Percentiles rank a stretch among this genome's conserved stretches.
Conservation (phyloP, 2,113 vertebrate genomes). For the Ovis canadensis region DNA sequence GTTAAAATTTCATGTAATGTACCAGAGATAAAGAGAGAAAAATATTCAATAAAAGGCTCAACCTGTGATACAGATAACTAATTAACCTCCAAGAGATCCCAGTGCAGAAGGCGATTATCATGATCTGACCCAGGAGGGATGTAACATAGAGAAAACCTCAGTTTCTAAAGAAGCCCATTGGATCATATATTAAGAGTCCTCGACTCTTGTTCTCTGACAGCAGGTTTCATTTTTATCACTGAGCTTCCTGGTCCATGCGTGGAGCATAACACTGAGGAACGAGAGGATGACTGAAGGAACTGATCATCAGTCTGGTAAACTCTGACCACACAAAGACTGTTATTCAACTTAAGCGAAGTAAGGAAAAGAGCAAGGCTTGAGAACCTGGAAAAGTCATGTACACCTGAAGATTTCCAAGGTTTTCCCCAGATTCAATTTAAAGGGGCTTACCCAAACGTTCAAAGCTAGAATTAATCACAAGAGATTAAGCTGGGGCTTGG, state of each 20-base stretch:
- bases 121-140: neutral
- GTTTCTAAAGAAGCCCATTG: neutral
- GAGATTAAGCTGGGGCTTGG: neutral
- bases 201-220: neutral
- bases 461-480: neutral
- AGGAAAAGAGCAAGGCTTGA: neutral
- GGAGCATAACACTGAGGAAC: neutral
- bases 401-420: neutral
- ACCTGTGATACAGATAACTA: neutral
- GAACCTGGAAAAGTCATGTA: neutral
- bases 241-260: neutral
- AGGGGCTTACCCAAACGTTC: neutral
- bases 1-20: constrained; percentile 45
- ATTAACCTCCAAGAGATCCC: neutral
- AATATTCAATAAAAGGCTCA: constrained; percentile 1
- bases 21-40: neutral
- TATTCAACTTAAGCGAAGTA: neutral
- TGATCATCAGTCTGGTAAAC: neutral
- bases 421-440: neutral
- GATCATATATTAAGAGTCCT: neutral
- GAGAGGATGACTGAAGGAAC: neutral
- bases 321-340: neutral
- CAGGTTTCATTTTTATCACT: neutral
- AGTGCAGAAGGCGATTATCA: neutral
- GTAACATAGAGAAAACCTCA: neutral